Base-by-base conservation (phyloP, 2,888 invertebrate genomes). In the Ditylenchus weischeri region DNA sequence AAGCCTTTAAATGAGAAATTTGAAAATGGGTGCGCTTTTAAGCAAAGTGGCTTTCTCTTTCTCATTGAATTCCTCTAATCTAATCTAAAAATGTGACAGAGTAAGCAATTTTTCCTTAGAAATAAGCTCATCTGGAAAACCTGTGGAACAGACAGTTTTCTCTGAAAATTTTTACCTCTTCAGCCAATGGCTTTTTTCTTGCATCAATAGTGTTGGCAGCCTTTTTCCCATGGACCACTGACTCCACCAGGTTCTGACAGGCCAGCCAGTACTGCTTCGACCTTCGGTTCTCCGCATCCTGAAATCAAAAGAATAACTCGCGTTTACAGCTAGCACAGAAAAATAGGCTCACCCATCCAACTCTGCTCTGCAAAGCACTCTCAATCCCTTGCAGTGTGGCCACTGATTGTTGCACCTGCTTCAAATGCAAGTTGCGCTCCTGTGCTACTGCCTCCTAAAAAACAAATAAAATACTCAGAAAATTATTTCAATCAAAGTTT, bases 241-340 rank as follows among this genome's bases (percentile, higher is more conserved):
- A 89, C 2, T 90, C 88, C 80, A 90, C 88, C 49, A 95, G 86
- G 3, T 92, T 89, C 80, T 93, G 92, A 79, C 92, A 93, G 0
- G 95, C 92, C 73, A 92, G 89, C 95, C 95, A 95, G 75, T 95
- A 87, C 38, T 91, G 88, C 84, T 93, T 93, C 0, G 93, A 90
- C 36, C 83, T 79, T 35, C 84, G 78, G 11, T 85, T 85, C 58
- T 84, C 81, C 65, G 84, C 83, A 75, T 86, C 86, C 73, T 74
- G 59, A 36, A 68, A 62, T 11, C n/a, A 6, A 8, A 48, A 19
- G 49, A n/a, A n/a, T 21, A 36, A 64, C 19, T 23, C 29, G 71
- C 15, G 43, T 29, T 18, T 19, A 35, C 50, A 35, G 18, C 23
- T 4, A 19, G 58, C 38, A 54, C 50, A 35, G 50, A n/a, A 64